Evolutionary conservation across 1,140 invertebrate species (phyloP).

Genomic region (Drosophila virilis): DNA sequence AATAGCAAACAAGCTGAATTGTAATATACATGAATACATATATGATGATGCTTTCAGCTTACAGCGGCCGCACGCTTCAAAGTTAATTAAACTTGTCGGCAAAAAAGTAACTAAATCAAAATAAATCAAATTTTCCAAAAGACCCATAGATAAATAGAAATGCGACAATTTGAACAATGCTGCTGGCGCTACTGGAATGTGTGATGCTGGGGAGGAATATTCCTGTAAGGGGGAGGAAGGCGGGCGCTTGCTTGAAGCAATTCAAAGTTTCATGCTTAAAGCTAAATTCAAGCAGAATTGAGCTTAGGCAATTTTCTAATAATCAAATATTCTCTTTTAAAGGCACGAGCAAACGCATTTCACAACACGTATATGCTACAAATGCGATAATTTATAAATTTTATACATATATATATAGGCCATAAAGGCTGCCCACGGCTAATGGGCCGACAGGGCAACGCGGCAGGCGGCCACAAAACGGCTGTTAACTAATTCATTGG

Average conservation of each 20-base stretch:
- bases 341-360: background rate
- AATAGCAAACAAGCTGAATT: constrained; percentile 33
- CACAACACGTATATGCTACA: background rate
- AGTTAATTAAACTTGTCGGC: constrained; percentile 43
- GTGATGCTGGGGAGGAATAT: background rate
- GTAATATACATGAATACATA: constrained; percentile 15
- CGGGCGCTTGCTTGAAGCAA: background rate
- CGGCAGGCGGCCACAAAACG: background rate
- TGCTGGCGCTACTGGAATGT: constrained; percentile 15
- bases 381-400: too few species aligned
- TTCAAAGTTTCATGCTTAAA: constrained; percentile 3
- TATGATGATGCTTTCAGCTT: background rate
- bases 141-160: constrained; percentile 1
- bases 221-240: too few species aligned
- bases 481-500: constrained; percentile 36
- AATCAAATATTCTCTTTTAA: background rate
- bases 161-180: constrained; percentile 29
- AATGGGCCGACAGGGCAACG: background rate
- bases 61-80: constrained; percentile 7
- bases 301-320: background rate
- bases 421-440: constrained; percentile 21
- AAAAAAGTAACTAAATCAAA: constrained; percentile 40
- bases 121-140: constrained; percentile 36
- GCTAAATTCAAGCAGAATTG: constrained; percentile 3
- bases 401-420: constrained; percentile 26